Percentiles rank a stretch among this genome's conserved stretches.
phyloP scores from a whole-genome alignment of 2,113 vertebrate species.

The Heterochromis multidens region DNA sequence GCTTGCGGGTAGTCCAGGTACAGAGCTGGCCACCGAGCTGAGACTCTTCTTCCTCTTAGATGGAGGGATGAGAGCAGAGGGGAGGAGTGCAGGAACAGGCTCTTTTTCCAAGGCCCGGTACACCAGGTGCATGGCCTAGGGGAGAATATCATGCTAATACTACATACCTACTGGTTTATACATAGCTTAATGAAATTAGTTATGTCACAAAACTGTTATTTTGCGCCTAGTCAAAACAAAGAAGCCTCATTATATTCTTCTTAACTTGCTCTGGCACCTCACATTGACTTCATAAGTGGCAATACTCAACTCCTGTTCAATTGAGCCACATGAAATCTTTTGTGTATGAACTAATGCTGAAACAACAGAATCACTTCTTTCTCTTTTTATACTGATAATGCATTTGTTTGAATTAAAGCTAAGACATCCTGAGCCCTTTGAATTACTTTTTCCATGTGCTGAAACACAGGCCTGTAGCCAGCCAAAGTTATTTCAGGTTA shows the following conservation, averaged over 20 bases:
- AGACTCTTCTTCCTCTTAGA: slow-evolving; percentile 90
- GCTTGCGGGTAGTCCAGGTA: slow-evolving; percentile 87
- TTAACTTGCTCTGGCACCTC: background rate
- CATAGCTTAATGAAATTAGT: background rate
- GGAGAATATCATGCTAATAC: background rate
- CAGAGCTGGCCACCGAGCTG: slow-evolving; percentile 76
- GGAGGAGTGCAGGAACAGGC: slow-evolving; percentile 88
- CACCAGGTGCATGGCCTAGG: slow-evolving; percentile 97
- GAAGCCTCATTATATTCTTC: background rate
- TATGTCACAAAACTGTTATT: background rate
- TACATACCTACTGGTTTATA: background rate
- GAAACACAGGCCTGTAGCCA: background rate
- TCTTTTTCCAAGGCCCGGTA: slow-evolving; percentile 98
- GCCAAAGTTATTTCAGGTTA: background rate
- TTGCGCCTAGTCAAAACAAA: background rate
- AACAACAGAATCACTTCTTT: background rate
- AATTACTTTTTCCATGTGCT: background rate
- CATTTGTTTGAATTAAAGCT: background rate
- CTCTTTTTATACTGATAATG: background rate
- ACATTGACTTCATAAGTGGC: background rate
- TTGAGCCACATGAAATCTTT: background rate
- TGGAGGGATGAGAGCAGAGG: slow-evolving; percentile 86
- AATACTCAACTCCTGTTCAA: background rate
- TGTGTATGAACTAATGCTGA: background rate
- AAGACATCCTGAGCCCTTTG: background rate